These are phyloP conservation scores for Dasysyrphus albostriatus DNA, from an alignment of 2,888 invertebrate genomes.

Conservation along the genomic window DNA sequence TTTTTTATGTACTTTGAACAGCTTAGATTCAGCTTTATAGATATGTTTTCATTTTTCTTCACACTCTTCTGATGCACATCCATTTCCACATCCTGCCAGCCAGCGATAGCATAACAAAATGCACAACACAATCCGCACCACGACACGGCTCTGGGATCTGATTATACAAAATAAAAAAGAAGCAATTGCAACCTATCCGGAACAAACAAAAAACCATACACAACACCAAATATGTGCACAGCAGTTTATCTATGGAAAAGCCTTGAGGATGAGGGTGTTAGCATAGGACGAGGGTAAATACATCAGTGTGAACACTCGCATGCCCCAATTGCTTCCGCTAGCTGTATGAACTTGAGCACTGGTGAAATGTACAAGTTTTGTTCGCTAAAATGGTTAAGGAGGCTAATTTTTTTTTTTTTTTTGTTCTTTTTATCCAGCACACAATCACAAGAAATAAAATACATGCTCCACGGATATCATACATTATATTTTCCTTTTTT, in stretches of 20 bases:
- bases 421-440: not conserved
- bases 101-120: slow-evolving; percentile 8
- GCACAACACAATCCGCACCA: slow-evolving; percentile 12
- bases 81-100: not conserved
- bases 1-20: slow-evolving; percentile 10
- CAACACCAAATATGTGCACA: slow-evolving; percentile 35
- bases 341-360: not conserved
- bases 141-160: not conserved
- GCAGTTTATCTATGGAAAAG: slow-evolving; percentile 58
- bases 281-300: slow-evolving; percentile 35
- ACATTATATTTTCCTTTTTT: too few relatives aligned
- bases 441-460: not conserved
- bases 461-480: too few relatives aligned
- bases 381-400: not conserved
- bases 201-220: slow-evolving; percentile 47
- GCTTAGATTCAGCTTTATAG: slow-evolving; percentile 8
- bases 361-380: not conserved
- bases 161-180: slow-evolving; percentile 2
- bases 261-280: slow-evolving; percentile 45
- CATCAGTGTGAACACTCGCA: slow-evolving; percentile 20
- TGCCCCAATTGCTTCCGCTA: not conserved
- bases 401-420: not conserved
- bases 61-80: slow-evolving; percentile 9
- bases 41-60: not conserved
- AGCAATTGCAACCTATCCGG: slow-evolving; percentile 46